phyloP scores from a whole-genome alignment of 2,113 vertebrate genomes.

The Panurus biarmicus region DNA sequence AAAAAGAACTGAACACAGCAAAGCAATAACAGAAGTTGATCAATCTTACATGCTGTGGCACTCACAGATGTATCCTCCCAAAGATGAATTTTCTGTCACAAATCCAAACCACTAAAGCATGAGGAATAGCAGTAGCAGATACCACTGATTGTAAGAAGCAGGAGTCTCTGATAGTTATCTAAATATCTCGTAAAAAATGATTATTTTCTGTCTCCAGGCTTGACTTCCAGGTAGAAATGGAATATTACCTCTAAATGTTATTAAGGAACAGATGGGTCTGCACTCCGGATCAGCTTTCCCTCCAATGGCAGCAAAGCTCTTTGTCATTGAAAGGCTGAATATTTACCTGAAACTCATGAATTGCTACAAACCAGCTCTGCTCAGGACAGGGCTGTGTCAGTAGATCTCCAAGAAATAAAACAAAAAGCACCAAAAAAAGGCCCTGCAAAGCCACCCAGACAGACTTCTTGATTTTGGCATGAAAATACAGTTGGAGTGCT shows the following conservation, averaged over 20 bases:
- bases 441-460: background rate
- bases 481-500: background rate
- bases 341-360: slow-evolving; percentile 4
- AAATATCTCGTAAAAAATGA: slow-evolving; percentile 44
- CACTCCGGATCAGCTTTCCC: background rate
- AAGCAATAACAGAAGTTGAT: slow-evolving; percentile 33
- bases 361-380: background rate
- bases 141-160: slow-evolving; percentile 14
- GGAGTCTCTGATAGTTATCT: slow-evolving; percentile 25
- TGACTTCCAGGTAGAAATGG: slow-evolving; percentile 45
- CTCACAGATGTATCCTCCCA: slow-evolving; percentile 16
- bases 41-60: slow-evolving; percentile 15
- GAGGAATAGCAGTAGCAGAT: background rate
- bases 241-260: slow-evolving; percentile 39
- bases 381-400: background rate
- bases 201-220: slow-evolving; percentile 36
- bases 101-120: slow-evolving; percentile 31
- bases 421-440: background rate
- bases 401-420: background rate
- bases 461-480: background rate
- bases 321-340: background rate
- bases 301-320: background rate
- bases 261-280: slow-evolving; percentile 46
- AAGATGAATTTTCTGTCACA: slow-evolving; percentile 34
- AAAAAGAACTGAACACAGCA: slow-evolving; percentile 9